phyloP scores from a whole-genome alignment of 1,140 invertebrate genomes.

The Hydropsyche tenuis region DNA sequence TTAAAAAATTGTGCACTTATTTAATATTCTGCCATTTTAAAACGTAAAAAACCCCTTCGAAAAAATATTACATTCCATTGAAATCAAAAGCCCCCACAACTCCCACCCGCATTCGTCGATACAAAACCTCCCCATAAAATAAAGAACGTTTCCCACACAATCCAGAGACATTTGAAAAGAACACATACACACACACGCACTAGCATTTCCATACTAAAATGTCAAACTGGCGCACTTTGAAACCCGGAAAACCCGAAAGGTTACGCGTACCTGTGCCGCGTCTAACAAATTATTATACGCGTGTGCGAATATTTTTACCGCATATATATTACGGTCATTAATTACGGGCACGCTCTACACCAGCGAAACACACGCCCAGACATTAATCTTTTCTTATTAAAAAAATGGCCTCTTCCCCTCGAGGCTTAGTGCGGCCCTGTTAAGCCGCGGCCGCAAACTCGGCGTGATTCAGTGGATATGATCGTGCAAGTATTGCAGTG shows the following conservation, averaged over 20 bases:
- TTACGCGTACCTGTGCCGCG: not conserved
- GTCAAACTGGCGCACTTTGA: not conserved
- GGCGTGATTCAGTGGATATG: too few species aligned
- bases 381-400: conserved; percentile 9
- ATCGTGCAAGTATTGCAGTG: too few species aligned
- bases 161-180: conserved; percentile 2
- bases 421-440: too few species aligned
- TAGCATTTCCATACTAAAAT: not conserved
- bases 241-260: not conserved
- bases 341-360: not conserved
- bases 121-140: too few species aligned
- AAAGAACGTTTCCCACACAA: too few species aligned
- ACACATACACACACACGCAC: not conserved
- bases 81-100: too few species aligned
- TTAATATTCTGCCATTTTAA: too few species aligned
- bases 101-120: too few species aligned
- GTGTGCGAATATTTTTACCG: conserved; percentile 17
- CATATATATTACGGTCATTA: conserved; percentile 5
- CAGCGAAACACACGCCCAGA: not conserved
- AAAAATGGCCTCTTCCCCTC: not conserved
- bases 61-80: too few species aligned
- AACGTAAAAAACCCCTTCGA: too few species aligned
- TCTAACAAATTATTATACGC: not conserved
- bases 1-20: too few species aligned
- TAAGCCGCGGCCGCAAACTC: too few species aligned